Base-by-base conservation (phyloP, 1,140 invertebrate species). In the Drosophila yakuba region DNA sequence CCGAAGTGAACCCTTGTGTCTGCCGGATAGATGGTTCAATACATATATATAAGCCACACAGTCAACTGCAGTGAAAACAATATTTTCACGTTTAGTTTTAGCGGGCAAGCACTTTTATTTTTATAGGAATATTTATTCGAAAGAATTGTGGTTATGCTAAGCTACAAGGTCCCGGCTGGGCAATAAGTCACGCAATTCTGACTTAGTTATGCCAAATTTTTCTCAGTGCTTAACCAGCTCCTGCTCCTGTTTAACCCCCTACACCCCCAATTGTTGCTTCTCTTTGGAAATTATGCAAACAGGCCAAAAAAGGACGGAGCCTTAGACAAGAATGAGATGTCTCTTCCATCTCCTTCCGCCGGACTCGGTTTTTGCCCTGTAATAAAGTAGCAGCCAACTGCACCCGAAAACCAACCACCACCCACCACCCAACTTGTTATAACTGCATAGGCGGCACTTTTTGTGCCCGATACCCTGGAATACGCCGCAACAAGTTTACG, bases 381-480 rank as follows among this genome's bases (percentile, higher is more conserved):
- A 84, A 83, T 84, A 79, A 84, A 84, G 75, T 79, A 71, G 59
- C 32, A 32, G 32, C 7, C 80, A 71, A 59, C 57, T 71, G 67
- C 48, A 57, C 47, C 41, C 20, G 35, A 17, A 35, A 25, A n/a
- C 38, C 36, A 48, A 7, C 32, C 25, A 14, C 43, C 48, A 56
- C 47, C 41, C 17, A 15, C 38, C 36, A 48, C 10, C 32, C 25
- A 14, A 39, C 35, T 38, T 28, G 50, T 52, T 52, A 55, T 60
- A 78, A 78, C 80, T 80, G 76, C 80, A 84, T 63, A 58, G 80
- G 80, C 76, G 72, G 80, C 76, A 76, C 80, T 84, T 84, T 84
- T 80, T 57, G 57, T 63, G 63, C 36, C 43, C 5, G 11, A 59
- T 60, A 73, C 68, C 69, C 68, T 72, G 44, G 54, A 45, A 56